Evolutionary conservation across 2,888 invertebrate species (phyloP), one percentile per base, ranked within the genome.

Genomic region (Leptura quadrifasciata): DNA sequence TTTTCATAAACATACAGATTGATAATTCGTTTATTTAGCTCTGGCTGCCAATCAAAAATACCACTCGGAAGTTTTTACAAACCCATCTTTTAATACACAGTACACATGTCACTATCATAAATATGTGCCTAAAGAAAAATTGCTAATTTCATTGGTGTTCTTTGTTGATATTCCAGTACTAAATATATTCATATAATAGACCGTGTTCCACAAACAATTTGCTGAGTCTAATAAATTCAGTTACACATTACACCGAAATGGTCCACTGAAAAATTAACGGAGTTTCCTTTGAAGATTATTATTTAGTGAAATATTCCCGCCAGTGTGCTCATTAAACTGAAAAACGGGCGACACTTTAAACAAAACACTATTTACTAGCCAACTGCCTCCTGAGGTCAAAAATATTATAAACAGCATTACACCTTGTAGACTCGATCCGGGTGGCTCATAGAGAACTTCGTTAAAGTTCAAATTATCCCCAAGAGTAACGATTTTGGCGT

Each of bases 401-500:
- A 47, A 47, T n/a, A 47, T n/a, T 47, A 15, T 47, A 47, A 12
- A 47, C 6, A n/a, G n/a, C 47, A 47, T 15, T n/a, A 12, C 39
- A 39, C 10, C 10, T 10, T 17, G 8, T 18, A 17, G 5, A 10
- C 60, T 24, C n/a, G 24, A 24, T n/a, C n/a, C n/a, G 8, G n/a
- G 24, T 27, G 39, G 20, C 21, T 39, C 21, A 12, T 12, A 47
- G 63, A 27, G 39, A 63, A 18, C 39, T 63, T 12, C 10, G 18
- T 10, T 12, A 27, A 65, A 69, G 58, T 69, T 60, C 6, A 69
- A 79, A 77, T 76, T 61, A 72, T 67, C 65, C 77, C 58, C 75
- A 18, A 58, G 76, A 73, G 76, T 71, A 73, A 68, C 73, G 76
- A 68, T 77, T 75, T 47, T 71, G 72, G 74, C 77, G 61, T 76